Evolutionary conservation across 2,888 invertebrate genomes (phyloP).

Genomic region (Melanotus villosus): DNA sequence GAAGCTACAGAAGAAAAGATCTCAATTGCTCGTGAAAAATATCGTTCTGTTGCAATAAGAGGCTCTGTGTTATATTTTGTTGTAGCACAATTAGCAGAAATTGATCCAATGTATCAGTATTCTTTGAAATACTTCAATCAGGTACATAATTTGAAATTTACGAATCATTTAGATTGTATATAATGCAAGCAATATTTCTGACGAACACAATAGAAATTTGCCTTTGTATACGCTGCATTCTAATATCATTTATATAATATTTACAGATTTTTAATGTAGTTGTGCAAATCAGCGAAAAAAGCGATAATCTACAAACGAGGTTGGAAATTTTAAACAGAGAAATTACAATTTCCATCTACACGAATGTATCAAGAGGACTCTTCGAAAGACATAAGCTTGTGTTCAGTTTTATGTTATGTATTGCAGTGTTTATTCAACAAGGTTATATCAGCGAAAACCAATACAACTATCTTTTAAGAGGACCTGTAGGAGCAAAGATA

Average conservation of each 20-base stretch:
- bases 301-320: constrained; percentile 76
- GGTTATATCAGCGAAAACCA: constrained; percentile 74
- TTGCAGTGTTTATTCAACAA: constrained; percentile 80
- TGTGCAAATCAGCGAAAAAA: constrained; percentile 82
- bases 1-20: constrained; percentile 91
- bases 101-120: constrained; percentile 97
- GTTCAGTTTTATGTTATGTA: constrained; percentile 87
- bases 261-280: constrained; percentile 84
- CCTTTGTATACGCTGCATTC: too few relatives aligned
- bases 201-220: too few relatives aligned
- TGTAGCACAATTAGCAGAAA: constrained; percentile 88
- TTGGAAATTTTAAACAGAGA: constrained; percentile 80
- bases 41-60: constrained; percentile 87
- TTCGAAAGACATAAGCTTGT: constrained; percentile 93
- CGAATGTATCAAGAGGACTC: constrained; percentile 90
- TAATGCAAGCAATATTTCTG: neutral
- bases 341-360: constrained; percentile 87
- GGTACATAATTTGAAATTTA: constrained; percentile 64
- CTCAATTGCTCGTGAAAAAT: constrained; percentile 88
- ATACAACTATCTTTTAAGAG: constrained; percentile 86
- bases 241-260: too few relatives aligned
- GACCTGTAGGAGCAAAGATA: constrained; percentile 74
- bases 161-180: too few relatives aligned
- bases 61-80: constrained; percentile 94
- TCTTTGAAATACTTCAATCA: constrained; percentile 91